Base-by-base conservation (phyloP, 1,140 invertebrate species). In the Caenorhabditis tropicalis region DNA sequence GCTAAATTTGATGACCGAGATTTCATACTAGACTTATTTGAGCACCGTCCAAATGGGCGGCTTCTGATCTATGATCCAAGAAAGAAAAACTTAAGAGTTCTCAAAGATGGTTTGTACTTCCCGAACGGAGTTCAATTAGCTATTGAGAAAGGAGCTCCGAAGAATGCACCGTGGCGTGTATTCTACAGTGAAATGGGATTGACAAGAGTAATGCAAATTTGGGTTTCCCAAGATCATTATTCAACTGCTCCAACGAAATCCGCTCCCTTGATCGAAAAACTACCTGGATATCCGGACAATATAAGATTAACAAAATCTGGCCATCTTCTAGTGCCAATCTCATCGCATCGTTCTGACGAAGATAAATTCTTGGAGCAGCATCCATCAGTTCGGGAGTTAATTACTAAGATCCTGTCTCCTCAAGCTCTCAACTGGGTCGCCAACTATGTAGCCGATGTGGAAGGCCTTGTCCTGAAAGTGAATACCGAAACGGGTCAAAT, bases 221-320 rank as follows among this genome's bases (percentile, higher is more conserved):
- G 48, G 51, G 48, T 81, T 81, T 36, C 51, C 12, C 46, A 36
- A 16, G 48, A 81, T 51, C 51, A 53, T 81, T 81, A 33, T 51
- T 81, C 56, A 27, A 46, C 39, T 4, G 36, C 49, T 21, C 27
- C 43, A n/a, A 24, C 21, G 24, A 81, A 46, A 46, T 53, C 70
- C 19, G 27, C 58, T 19, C 19, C 27, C 6, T 48, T 87, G 1
- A 81, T 82, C 6, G 85, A 87, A 56, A 87, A 81, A 39, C 80
- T 87, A 16, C 86, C 86, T 36, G 86, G 86, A 21, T 87, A 87
- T 82, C 86, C 86, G 7, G 86, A 87, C 51, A 87, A 87, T 31
- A 80, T 87, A 21, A 48, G 86, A 19, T 24, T 74, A 2, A 58
- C 82, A 29, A 31, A 56, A 39, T 53, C 88, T 33, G 86, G 86